Conservation (phyloP, 2,113 vertebrate species). For the Ursus arctos region DNA sequence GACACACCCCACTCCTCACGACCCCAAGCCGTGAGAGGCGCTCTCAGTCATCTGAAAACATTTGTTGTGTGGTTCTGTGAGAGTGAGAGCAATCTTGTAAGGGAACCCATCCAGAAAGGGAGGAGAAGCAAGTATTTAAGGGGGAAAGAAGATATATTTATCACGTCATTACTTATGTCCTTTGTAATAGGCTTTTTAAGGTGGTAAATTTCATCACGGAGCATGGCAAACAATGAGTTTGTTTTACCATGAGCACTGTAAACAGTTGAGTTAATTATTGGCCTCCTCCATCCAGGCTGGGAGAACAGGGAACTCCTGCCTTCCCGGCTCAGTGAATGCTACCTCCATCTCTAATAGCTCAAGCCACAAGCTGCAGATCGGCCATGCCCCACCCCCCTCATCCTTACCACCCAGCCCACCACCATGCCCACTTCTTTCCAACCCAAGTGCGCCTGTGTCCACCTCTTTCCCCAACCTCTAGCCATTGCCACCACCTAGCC, state of each 20-base stretch:
- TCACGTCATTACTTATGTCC: neutral
- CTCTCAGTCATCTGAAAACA: neutral
- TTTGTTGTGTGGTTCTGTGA: neutral
- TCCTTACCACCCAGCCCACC: neutral
- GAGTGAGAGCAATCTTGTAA: too few relatives aligned
- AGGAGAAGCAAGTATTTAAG: neutral
- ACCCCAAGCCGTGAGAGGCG: accelerated
- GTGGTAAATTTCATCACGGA: neutral
- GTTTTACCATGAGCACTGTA: neutral
- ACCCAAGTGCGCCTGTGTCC: neutral
- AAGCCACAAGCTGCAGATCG: neutral
- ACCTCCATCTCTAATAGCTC: neutral
- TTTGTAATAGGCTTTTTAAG: neutral
- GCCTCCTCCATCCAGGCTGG: too few relatives aligned
- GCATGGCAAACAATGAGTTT: neutral
- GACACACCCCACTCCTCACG: accelerated
- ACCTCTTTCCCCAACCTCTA: neutral
- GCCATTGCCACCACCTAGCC: neutral
- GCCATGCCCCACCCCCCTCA: too few relatives aligned
- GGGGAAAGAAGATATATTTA: neutral
- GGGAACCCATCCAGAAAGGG: neutral
- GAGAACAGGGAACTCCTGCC: neutral
- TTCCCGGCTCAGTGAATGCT: neutral
- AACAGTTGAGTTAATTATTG: neutral
- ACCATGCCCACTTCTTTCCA: too few relatives aligned